phyloP scores from a whole-genome alignment of 2,113 vertebrate species.

The Melanocharis versteri region DNA sequence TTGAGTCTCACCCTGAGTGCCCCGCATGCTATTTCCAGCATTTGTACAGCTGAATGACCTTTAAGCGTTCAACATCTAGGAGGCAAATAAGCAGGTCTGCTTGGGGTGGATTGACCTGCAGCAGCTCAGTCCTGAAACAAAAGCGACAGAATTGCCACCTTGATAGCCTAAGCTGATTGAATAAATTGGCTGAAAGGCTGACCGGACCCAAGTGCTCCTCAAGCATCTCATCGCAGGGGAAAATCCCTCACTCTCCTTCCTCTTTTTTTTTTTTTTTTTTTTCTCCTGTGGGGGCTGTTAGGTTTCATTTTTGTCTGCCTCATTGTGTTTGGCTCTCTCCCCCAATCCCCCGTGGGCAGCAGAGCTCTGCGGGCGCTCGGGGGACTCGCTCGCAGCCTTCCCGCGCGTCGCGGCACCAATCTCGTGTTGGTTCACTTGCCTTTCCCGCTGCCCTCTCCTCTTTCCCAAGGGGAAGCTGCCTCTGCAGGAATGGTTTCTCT shows the following conservation, averaged over 20 bases:
- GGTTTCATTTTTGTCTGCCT: conserved; percentile 31
- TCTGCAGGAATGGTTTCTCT: conserved; percentile 18
- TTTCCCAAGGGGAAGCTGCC: conserved; percentile 37
- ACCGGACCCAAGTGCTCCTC: neutral
- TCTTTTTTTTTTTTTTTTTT: neutral
- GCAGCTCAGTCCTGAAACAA: conserved; percentile 23
- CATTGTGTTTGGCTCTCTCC: conserved; percentile 36
- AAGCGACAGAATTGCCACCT: conserved; percentile 9
- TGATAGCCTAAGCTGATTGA: conserved; percentile 43
- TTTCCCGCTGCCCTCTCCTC: neutral
- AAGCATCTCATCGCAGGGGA: neutral
- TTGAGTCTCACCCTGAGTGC: conserved; percentile 17
- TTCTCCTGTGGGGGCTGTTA: neutral
- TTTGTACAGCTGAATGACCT: conserved; percentile 41
- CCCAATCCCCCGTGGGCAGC: conserved; percentile 11
- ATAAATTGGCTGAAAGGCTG: conserved; percentile 60
- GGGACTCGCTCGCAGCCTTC: neutral
- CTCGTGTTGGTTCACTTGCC: conserved; percentile 44
- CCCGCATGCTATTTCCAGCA: neutral
- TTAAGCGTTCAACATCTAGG: neutral
- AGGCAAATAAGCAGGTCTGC: conserved; percentile 45
- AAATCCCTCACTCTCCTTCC: neutral
- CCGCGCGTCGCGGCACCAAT: neutral
- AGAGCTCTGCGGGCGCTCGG: neutral
- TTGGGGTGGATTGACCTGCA: conserved; percentile 15